Evolutionary conservation across 2,113 vertebrate species (phyloP), one percentile per base, ranked within the genome.

Genomic region (Lasiurus cinereus): DNA sequence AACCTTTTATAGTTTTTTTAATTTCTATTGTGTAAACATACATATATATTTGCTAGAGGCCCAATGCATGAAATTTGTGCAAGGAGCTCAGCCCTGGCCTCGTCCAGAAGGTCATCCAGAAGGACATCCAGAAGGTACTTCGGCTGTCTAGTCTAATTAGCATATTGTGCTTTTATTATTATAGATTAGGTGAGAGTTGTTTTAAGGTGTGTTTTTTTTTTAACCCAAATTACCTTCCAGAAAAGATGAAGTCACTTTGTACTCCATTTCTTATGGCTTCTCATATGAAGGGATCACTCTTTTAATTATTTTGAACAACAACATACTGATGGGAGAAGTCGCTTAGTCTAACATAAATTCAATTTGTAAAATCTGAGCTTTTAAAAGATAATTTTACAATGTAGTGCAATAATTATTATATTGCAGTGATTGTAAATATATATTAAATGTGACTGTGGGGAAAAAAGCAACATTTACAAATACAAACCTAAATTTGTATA

Each of bases 311-410:
- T 90, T 82, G 48, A 78, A 91, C 31, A 91, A 66, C 4, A 83
- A 13, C 56, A 29, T 67, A 77, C 11, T 86, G 29, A 66, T 48
- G 62, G 39, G 14, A 67, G 39, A 88, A 56, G 54, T 91, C 50
- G 91, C 16, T 76, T 76, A 92, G n/a, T 33, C 56, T 89, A n/a
- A 82, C 24, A n/a, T 66, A 90, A 94, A 94, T 90, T 88, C 39
- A 78, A 22, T 77, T 21, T 52, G 1, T 56, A 66, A 93, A 94
- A 43, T 89, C 31, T 83, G 31, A 88, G 64, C 67, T 78, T 72
- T 87, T 88, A 94, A 92, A 94, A 91, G 4, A 11, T 54, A 31
- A 76, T 31, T 83, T 74, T 83, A 89, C 83, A 92, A 56, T 62
- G 39, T 33, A 62, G 16, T 89, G 21, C 11, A 74, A 22, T 79